phyloP scores from a whole-genome alignment of 2,113 vertebrate genomes.

The Hydrochoerus hydrochaeris region DNA sequence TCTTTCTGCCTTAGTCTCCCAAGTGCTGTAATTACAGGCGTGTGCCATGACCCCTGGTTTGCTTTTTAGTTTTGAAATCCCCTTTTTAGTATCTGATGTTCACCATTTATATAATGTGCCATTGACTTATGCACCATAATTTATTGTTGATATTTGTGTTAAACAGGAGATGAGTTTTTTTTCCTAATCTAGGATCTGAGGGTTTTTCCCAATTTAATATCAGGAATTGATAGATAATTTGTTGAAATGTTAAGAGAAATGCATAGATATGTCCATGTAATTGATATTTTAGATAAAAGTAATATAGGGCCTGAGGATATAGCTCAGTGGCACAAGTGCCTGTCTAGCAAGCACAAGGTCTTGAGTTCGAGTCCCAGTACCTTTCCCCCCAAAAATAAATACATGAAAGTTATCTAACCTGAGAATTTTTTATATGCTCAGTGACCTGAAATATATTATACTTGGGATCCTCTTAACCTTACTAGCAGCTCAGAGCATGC shows the following conservation, averaged over 20 bases:
- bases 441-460: not conserved
- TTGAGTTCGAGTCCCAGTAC: too few species aligned
- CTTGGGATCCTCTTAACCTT: not conserved
- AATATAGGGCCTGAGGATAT: not conserved
- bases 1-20: not conserved
- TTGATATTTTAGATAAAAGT: constrained; percentile 24
- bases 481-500: not conserved
- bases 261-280: not conserved
- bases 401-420: not conserved
- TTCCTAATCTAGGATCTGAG: not conserved
- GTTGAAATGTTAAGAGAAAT: not conserved
- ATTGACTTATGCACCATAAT: not conserved
- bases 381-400: not conserved
- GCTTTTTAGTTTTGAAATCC: constrained; percentile 28
- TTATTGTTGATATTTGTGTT: constrained; percentile 52
- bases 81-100: not conserved
- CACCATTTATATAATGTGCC: not conserved
- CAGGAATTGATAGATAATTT: not conserved
- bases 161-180: constrained; percentile 13
- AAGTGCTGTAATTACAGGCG: not conserved
- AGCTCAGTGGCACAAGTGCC: too few species aligned
- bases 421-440: not conserved
- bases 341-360: too few species aligned
- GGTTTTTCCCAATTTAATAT: not conserved
- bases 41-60: not conserved